Conservation (phyloP, 2,888 invertebrate genomes). For the Pristionchus fissidentatus region DNA sequence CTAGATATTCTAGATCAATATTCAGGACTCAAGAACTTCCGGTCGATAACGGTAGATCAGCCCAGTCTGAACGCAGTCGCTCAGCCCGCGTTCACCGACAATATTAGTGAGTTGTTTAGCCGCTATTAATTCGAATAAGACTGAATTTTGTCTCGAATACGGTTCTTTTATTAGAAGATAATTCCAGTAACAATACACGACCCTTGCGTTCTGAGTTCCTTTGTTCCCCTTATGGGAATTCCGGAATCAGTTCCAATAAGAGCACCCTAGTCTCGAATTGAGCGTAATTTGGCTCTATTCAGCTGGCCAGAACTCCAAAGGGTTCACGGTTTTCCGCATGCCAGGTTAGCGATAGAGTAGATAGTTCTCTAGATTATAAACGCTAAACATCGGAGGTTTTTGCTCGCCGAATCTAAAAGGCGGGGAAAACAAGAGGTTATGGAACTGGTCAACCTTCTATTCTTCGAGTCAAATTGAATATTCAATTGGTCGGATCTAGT, state of each 20-base stretch:
- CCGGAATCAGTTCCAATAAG: too few relatives aligned
- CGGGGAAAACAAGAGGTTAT: too few relatives aligned
- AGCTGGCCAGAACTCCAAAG: not conserved
- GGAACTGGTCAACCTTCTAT: too few relatives aligned
- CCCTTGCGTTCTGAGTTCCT: not conserved
- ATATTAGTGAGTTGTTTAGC: constrained; percentile 1
- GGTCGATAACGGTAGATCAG: not conserved
- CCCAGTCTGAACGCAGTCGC: not conserved
- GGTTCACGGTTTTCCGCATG: constrained; percentile 8
- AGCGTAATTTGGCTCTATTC: constrained; percentile 19
- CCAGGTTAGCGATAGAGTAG: constrained; percentile 38
- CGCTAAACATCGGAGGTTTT: too few relatives aligned
- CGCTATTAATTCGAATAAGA: too few relatives aligned
- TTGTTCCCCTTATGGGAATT: not conserved
- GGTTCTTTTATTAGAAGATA: not conserved
- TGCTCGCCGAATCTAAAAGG: too few relatives aligned
- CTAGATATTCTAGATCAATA: not conserved
- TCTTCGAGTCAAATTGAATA: too few relatives aligned
- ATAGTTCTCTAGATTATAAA: not conserved
- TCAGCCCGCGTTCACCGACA: not conserved
- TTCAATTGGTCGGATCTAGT: too few relatives aligned
- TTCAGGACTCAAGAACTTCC: constrained; percentile 20
- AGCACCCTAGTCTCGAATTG: not conserved
- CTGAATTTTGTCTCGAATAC: not conserved
- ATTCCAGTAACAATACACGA: not conserved